A percentile compares a stretch with the other conserved stretches of the same genome.
phyloP scores from a whole-genome alignment of 2,888 invertebrate genomes.

The Dilophus febrilis region DNA sequence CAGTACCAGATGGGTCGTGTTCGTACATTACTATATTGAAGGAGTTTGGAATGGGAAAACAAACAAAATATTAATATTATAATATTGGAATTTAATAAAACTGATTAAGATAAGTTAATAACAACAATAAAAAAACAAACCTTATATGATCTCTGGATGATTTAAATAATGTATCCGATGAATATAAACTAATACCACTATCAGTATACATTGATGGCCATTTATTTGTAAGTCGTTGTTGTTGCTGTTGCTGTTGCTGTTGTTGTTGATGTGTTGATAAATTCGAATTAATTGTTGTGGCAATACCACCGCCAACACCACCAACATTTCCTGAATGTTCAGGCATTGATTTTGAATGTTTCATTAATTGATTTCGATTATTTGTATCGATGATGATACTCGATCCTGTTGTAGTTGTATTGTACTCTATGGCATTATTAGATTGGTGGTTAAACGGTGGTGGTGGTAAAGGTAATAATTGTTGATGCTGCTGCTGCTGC shows the following conservation, averaged over 20 bases:
- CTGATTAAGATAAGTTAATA: no score
- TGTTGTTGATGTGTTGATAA: slow-evolving; percentile 31
- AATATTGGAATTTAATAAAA: no score
- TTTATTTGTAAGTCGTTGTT: slow-evolving; percentile 21
- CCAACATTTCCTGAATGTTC: no score
- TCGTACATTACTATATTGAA: no score
- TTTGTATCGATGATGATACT: no score
- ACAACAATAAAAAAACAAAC: background rate
- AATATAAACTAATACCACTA: slow-evolving; percentile 31
- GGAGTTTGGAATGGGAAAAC: no score
- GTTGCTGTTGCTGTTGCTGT: slow-evolving; percentile 15
- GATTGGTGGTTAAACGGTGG: no score
- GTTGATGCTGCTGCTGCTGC: slow-evolving; percentile 14
- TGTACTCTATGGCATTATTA: no score
- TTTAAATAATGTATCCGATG: slow-evolving; percentile 22
- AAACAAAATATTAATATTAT: no score
- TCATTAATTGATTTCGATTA: slow-evolving; percentile 19
- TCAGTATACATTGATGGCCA: slow-evolving; percentile 33
- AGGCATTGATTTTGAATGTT: slow-evolving; percentile 31
- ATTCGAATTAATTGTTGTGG: no score
- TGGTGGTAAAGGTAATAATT: background rate
- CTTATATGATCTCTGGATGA: background rate
- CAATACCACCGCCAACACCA: no score
- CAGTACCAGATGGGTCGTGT: background rate
- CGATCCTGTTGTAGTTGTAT: no score